A percentile compares a stretch with the other conserved stretches of the same genome.
Conservation (phyloP, 2,113 vertebrate species). For the Coptodon bakossiorum region DNA sequence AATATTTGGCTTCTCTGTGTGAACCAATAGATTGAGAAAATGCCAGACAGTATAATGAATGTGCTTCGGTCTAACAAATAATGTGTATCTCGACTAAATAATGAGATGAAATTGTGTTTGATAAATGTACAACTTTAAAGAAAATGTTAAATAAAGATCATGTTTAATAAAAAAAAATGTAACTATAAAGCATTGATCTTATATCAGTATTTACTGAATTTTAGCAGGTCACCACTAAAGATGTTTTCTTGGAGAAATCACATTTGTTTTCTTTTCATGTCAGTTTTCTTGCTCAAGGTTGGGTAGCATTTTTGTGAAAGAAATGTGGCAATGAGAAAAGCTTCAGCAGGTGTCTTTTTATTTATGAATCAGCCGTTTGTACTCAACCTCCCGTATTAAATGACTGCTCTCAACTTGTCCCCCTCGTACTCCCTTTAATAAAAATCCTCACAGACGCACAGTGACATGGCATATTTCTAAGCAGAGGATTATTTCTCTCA, state of each 20-base stretch:
- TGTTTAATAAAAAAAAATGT: not conserved
- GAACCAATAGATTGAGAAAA: not conserved
- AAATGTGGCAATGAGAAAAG: not conserved
- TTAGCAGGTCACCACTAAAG: not conserved
- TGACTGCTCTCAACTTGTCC: not conserved
- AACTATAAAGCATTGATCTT: not conserved
- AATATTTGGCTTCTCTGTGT: constrained; percentile 33
- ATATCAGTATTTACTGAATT: not conserved
- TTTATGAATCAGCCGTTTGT: constrained; percentile 5
- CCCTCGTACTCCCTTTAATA: not conserved
- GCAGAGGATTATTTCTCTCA: not conserved
- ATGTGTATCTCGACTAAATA: not conserved
- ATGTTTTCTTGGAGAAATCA: not conserved
- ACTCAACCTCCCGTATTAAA: not conserved
- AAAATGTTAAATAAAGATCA: not conserved
- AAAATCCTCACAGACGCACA: not conserved
- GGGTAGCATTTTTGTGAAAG: not conserved
- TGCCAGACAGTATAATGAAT: constrained; percentile 22
- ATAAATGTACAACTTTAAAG: constrained; percentile 16
- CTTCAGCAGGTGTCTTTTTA: not conserved
- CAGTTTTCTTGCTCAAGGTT: not conserved
- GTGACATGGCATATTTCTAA: not conserved
- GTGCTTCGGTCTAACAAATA: not conserved
- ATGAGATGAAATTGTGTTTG: not conserved
- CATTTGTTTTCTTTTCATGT: not conserved